A percentile compares a stretch with the other conserved stretches of the same genome.
phyloP scores from a whole-genome alignment of 2,888 invertebrate genomes.

The Capitulum mitella region DNA sequence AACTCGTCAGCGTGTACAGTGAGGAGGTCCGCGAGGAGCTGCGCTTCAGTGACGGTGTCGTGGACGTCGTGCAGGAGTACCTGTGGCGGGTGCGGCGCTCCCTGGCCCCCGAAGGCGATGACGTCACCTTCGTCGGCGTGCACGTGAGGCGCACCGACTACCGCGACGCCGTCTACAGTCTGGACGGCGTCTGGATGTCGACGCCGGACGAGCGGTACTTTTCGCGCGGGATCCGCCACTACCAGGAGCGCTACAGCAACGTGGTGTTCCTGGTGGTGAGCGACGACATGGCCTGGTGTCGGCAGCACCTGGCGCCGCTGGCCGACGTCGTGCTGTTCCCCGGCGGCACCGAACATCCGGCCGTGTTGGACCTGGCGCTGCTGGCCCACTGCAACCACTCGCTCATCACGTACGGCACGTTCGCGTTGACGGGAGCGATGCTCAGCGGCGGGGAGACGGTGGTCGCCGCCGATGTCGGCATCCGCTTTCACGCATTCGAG shows the following conservation, averaged over 20 bases:
- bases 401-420: slow-evolving; percentile 24
- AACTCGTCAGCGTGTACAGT: neutral
- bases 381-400: slow-evolving; percentile 25
- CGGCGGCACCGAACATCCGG: neutral
- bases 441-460: neutral
- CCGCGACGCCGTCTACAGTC: neutral
- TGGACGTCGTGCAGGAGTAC: neutral
- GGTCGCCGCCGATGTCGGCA: neutral
- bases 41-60: neutral
- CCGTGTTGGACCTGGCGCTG: slow-evolving; percentile 16
- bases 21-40: neutral
- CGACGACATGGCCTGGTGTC: slow-evolving; percentile 24
- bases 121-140: neutral
- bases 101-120: neutral
- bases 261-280: slow-evolving; percentile 25
- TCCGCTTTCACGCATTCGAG: neutral
- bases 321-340: neutral
- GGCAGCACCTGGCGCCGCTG: neutral
- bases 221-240: neutral
- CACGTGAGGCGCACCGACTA: neutral
- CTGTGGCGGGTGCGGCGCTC: neutral
- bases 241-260: slow-evolving; percentile 1
- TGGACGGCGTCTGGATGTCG: neutral
- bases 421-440: slow-evolving; percentile 1
- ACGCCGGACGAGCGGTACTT: neutral